A percentile compares a stretch with the other conserved stretches of the same genome.
Conservation (phyloP, 2,888 invertebrate species). For the Nysson spinosus region DNA sequence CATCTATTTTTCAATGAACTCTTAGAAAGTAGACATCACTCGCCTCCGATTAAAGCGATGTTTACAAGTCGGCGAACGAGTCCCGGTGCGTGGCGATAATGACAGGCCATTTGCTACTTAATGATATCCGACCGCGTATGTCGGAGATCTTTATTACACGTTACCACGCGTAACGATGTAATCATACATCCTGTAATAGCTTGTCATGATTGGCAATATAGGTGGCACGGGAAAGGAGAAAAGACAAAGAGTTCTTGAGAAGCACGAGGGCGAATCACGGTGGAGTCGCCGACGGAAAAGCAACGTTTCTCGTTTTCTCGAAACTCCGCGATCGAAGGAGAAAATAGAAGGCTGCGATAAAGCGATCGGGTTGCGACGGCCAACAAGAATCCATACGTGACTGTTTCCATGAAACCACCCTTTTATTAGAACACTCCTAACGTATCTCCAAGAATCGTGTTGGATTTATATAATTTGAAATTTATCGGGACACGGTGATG, state of each 20-base stretch:
- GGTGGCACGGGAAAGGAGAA: neutral
- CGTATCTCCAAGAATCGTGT: too few relatives aligned
- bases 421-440: too few relatives aligned
- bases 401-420: too few relatives aligned
- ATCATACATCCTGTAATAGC: conserved; percentile 44
- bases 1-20: too few relatives aligned
- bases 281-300: too few relatives aligned
- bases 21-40: conserved; percentile 11
- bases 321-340: too few relatives aligned
- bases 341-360: too few relatives aligned
- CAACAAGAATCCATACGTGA: too few relatives aligned
- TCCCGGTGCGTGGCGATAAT: conserved; percentile 42
- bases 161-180: conserved; percentile 50
- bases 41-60: neutral
- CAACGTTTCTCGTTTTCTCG: too few relatives aligned
- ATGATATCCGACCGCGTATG: conserved; percentile 46
- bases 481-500: too few relatives aligned
- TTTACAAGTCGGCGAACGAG: conserved; percentile 38
- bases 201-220: conserved; percentile 21
- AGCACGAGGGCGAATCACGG: neutral
- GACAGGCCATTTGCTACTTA: conserved; percentile 52
- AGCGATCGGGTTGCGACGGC: too few relatives aligned
- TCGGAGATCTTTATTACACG: conserved; percentile 47
- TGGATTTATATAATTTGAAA: too few relatives aligned
- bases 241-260: neutral